Base-by-base conservation (phyloP, 1,140 invertebrate species). In the Hypsibius dujardini region DNA sequence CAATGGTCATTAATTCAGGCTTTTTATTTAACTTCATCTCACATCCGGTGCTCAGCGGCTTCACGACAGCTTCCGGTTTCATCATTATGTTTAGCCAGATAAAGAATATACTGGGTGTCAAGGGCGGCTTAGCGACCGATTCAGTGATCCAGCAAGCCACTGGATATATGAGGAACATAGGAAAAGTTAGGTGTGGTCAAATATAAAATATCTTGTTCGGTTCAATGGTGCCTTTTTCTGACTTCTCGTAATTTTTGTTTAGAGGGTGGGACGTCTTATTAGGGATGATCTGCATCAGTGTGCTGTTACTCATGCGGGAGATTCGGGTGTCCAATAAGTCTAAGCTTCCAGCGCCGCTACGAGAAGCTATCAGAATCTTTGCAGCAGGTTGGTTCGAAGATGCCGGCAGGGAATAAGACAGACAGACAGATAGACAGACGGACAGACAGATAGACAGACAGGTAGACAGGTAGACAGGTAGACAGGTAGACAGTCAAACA, bases 21-120 rank as follows among this genome's bases (percentile, higher is more conserved):
- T 92, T 95, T 73, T 81, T 95, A 28, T 88, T 95, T 69, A 90
- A 93, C 79, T 95, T 94, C 78, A 94, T 96, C 76, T 93, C 92
- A 0, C 85, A 89, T 62, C 90, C 92, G 1, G 90, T 92, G 1
- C 88, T 90, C 46, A 87, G 85, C 70, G 89, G 89, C 1, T 92
- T 92, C 76, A 92, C 89, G 12, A 89, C 89, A 2, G 90, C 90
- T 0, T 93, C 92, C 0, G 92, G 92, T 15, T 84, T 95, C 3
- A 93, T 92, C 69, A 95, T 95, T 67, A 88, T 88, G 1, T 85
- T 87, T 3, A 89, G 90, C 0, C 92, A 96, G 80, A 78, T 95
- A 0, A 95, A 82, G 76, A 67, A 67, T 42, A 12, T 67, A 12
- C 12, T 67, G 62, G 62, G 62, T 42, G 45, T 67, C 62, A 12